phyloP scores from a whole-genome alignment of 2,888 invertebrate genomes.

The Plemyria rubiginata region DNA sequence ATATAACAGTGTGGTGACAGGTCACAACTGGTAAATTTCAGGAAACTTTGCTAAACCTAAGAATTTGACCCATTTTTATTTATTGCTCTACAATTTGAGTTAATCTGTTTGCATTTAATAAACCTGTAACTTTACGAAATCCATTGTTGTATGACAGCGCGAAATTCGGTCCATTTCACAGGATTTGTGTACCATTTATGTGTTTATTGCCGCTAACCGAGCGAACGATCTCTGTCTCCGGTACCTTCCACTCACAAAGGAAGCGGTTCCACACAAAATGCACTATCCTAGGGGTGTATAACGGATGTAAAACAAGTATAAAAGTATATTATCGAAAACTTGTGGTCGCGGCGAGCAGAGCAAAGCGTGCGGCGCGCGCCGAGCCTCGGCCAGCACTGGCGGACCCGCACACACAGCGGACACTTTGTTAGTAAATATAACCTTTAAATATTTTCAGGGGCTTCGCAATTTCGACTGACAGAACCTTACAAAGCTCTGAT shows the following conservation, averaged over 20 bases:
- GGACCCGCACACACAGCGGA: not conserved
- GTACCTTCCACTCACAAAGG: slow-evolving; percentile 29
- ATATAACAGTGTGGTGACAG: not conserved
- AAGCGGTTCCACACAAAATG: slow-evolving; percentile 35
- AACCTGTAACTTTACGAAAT: not conserved
- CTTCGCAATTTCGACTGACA: not conserved
- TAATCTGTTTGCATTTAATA: not conserved
- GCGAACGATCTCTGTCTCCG: not conserved
- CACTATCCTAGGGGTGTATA: slow-evolving; percentile 43
- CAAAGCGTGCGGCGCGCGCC: slow-evolving; percentile 34
- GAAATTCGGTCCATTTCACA: not conserved
- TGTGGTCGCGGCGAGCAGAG: slow-evolving; percentile 28
- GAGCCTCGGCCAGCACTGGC: slow-evolving; percentile 17
- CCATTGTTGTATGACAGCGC: not conserved
- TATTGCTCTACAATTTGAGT: not conserved
- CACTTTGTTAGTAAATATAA: slow-evolving; percentile 28
- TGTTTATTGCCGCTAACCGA: not conserved
- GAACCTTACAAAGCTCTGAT: not conserved
- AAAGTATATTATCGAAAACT: slow-evolving; percentile 44
- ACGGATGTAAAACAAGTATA: slow-evolving; percentile 35
- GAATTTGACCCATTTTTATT: not conserved
- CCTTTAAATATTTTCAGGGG: slow-evolving; percentile 15
- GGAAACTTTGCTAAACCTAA: not conserved
- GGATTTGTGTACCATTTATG: not conserved
- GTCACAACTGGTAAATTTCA: not conserved